Conservation (phyloP, 1,140 invertebrate genomes). For the Cotesia vestalis region DNA sequence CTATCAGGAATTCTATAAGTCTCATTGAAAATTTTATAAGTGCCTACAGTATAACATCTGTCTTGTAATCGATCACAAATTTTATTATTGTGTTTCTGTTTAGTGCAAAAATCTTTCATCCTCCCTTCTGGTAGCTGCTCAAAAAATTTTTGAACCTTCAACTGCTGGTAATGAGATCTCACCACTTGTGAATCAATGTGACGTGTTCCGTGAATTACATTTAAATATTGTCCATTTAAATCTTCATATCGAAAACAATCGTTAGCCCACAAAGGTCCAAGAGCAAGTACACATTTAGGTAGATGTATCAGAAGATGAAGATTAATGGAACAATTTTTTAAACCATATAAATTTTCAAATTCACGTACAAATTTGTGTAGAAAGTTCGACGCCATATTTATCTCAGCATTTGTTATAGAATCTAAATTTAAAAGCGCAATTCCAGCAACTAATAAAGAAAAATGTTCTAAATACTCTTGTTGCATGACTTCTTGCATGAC, state of each 20-base stretch:
- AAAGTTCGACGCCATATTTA: constrained; percentile 16
- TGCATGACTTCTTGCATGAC: constrained; percentile 39
- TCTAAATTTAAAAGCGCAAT: constrained; percentile 2
- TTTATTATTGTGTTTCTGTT: constrained; percentile 23
- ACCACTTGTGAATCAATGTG: constrained; percentile 42
- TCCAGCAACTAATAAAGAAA: constrained; percentile 5
- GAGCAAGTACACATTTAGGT: constrained; percentile 32
- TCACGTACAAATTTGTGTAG: constrained; percentile 39
- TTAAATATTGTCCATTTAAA: constrained; percentile 42
- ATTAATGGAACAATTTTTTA: constrained; percentile 44
- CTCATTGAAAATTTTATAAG: no score
- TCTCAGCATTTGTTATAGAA: neutral
- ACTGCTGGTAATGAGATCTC: constrained; percentile 29
- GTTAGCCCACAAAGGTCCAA: constrained; percentile 41
- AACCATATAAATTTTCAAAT: constrained; percentile 41
- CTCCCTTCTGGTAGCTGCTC: constrained; percentile 30
- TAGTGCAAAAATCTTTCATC: constrained; percentile 33
- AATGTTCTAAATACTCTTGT: constrained; percentile 32
- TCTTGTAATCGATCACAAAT: no score
- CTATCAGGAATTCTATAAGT: no score
- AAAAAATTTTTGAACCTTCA: constrained; percentile 36
- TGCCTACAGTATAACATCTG: no score
- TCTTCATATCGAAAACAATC: constrained; percentile 43
- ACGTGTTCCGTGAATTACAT: constrained; percentile 40
- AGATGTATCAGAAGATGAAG: constrained; percentile 43